A percentile compares a stretch with the other conserved stretches of the same genome.
Evolutionary conservation across 1,140 invertebrate species (phyloP).

Genomic region (Philotrypesis tridentata): DNA sequence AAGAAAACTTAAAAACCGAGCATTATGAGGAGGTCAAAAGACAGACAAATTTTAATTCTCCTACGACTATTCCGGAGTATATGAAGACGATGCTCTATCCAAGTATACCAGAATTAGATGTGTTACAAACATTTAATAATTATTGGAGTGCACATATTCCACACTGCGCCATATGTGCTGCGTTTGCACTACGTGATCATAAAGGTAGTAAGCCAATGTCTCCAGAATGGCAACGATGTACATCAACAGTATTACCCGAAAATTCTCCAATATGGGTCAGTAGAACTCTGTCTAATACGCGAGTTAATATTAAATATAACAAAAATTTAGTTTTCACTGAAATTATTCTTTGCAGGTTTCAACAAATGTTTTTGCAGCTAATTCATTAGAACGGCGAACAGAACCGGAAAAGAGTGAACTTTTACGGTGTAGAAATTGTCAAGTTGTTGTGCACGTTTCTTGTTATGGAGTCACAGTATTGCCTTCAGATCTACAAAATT

Average conservation of each 20-base stretch:
- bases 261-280: constrained; percentile 70
- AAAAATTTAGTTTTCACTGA: not conserved
- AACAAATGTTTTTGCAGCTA: constrained; percentile 66
- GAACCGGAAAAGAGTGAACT: constrained; percentile 69
- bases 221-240: constrained; percentile 68
- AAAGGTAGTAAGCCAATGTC: constrained; percentile 64
- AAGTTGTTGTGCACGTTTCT: constrained; percentile 72
- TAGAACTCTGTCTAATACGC: not conserved
- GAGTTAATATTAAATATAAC: not conserved
- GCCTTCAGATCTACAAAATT: constrained; percentile 65
- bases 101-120: constrained; percentile 57
- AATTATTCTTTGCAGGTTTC: constrained; percentile 60
- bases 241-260: constrained; percentile 66
- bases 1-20: constrained; percentile 15
- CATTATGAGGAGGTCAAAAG: not conserved
- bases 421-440: constrained; percentile 70
- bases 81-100: constrained; percentile 66
- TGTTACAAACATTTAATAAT: constrained; percentile 66
- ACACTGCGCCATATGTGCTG: constrained; percentile 68
- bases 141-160: constrained; percentile 70
- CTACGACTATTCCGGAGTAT: constrained; percentile 62
- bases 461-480: constrained; percentile 72
- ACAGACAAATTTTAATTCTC: not conserved
- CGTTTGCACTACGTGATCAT: constrained; percentile 60
- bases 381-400: constrained; percentile 66